Base-by-base conservation (phyloP, 53 echinoderm and acorn worm species). In the Crossaster papposus region DNA sequence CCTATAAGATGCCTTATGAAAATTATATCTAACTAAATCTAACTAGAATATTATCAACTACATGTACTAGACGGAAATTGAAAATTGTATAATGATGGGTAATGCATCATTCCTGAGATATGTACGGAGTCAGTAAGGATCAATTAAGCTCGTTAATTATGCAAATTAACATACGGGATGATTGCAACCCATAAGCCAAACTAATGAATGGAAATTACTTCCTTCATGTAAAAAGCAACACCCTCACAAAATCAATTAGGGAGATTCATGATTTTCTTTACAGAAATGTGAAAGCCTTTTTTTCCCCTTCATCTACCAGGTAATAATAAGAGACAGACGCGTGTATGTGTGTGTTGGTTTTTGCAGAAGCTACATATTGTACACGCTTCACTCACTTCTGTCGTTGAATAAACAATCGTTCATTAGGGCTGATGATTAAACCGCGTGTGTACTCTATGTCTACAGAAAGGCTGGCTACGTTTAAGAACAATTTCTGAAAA, bases 141-240 rank as follows among this genome's bases (percentile, higher is more conserved):
- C 58, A 1, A 58, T 58, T 44, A 44, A 44, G 44, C 44, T 44
- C 44, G 1, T 44, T 44, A 44, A 44, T 44, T 44, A 44, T 62
- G 62, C 62, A 26, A n/a, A 68, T 68, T 68, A 68, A 26, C 68
- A 68, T 58, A 58, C 58, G 22, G 17, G 58, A 58, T 20, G 22
- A 68, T 7, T 68, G 24, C 68, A 20, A 28, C 28, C 24, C 28
- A 7, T 28, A 33, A 30, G 34, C 30, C 13, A 30, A 52, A 81
- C 81, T 55, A 81, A 58, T 82, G 65, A 36, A 34, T 34, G 36
- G 68, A 36, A 37, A 82, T 82, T 65, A 34, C 82, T 50, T 82
- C 82, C 82, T 82, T 82, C 82, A 58, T 78, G 50, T 51, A 9
- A 68, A 78, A 18, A 62, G n/a, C 64, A 81, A 30, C 81, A 63